A percentile compares a stretch with the other conserved stretches of the same genome.
phyloP scores from a whole-genome alignment of 2,888 invertebrate species.

The Poecilobothrus nobilitatus region DNA sequence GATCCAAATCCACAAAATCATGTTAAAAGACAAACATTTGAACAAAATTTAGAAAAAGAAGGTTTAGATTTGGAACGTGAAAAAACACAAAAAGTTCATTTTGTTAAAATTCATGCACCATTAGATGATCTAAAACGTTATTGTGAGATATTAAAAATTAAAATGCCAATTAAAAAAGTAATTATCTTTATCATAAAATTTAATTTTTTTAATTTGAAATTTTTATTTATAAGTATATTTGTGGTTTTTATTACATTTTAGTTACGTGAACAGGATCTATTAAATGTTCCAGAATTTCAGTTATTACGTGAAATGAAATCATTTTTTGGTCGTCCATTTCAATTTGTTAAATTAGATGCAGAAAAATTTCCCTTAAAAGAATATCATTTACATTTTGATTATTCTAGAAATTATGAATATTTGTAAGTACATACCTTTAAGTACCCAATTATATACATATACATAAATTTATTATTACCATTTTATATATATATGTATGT shows the following conservation, averaged over 20 bases:
- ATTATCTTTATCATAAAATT: slow-evolving; percentile 21
- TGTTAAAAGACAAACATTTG: slow-evolving; percentile 49
- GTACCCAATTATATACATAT: too few relatives aligned
- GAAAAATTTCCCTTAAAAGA: slow-evolving; percentile 53
- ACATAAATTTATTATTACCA: not conserved
- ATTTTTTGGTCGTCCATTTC: slow-evolving; percentile 45
- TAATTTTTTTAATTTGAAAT: not conserved
- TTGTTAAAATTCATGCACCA: slow-evolving; percentile 67
- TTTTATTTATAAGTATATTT: slow-evolving; percentile 5
- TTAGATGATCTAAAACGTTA: slow-evolving; percentile 61
- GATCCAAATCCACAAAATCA: slow-evolving; percentile 38
- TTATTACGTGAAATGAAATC: slow-evolving; percentile 45
- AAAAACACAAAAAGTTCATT: slow-evolving; percentile 54
- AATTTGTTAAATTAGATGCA: slow-evolving; percentile 52
- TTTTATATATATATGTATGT: too few relatives aligned
- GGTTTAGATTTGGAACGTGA: slow-evolving; percentile 55
- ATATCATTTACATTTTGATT: slow-evolving; percentile 59
- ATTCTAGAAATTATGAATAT: slow-evolving; percentile 61
- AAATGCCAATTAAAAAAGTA: slow-evolving; percentile 67
- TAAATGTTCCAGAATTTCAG: slow-evolving; percentile 37
- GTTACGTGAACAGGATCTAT: slow-evolving; percentile 42
- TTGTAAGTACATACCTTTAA: slow-evolving; percentile 49
- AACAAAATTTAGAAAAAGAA: slow-evolving; percentile 52
- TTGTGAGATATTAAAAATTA: slow-evolving; percentile 66
- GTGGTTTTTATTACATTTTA: slow-evolving; percentile 22